These are phyloP conservation scores for Aradophagus sp. DNA, from an alignment of 1,140 invertebrate species.

Conservation along the genomic window DNA sequence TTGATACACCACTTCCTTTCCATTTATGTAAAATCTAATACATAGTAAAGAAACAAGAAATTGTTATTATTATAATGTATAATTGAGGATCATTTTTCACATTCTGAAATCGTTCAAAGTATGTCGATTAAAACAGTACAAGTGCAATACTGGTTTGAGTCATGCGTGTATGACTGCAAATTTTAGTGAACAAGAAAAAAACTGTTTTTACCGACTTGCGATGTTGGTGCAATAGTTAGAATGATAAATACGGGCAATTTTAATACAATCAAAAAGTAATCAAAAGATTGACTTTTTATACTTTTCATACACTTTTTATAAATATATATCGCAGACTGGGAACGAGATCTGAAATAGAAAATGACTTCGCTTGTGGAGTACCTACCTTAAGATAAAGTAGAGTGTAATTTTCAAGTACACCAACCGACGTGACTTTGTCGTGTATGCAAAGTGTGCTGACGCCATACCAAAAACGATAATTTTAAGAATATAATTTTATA, in stretches of 20 bases:
- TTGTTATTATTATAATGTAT: too few relatives aligned
- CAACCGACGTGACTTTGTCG: slow-evolving; percentile 42
- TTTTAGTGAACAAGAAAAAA: too few relatives aligned
- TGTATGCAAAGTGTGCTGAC: slow-evolving; percentile 39
- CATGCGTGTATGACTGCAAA: background rate
- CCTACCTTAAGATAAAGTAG: slow-evolving; percentile 29
- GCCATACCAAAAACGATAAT: slow-evolving; percentile 55
- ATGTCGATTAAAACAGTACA: slow-evolving; percentile 5
- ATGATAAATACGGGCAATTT: slow-evolving; percentile 1
- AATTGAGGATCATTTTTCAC: slow-evolving; percentile 26
- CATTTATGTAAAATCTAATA: slow-evolving; percentile 21
- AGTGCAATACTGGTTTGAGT: slow-evolving; percentile 40
- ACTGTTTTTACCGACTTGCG: slow-evolving; percentile 1
- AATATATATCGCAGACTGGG: slow-evolving; percentile 11
- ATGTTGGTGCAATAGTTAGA: slow-evolving; percentile 36
- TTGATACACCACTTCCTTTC: slow-evolving; percentile 11
- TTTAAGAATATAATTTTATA: too few relatives aligned
- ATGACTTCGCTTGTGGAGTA: slow-evolving; percentile 51
- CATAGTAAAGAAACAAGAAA: slow-evolving; percentile 13
- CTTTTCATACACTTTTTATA: slow-evolving; percentile 30
- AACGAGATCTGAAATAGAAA: slow-evolving; percentile 39
- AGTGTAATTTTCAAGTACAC: slow-evolving; percentile 37
- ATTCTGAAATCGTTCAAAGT: slow-evolving; percentile 28
- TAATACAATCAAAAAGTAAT: slow-evolving; percentile 21
- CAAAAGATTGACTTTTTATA: slow-evolving; percentile 15